Conservation (phyloP, 2,888 invertebrate genomes). For the Limulus polyphemus region DNA sequence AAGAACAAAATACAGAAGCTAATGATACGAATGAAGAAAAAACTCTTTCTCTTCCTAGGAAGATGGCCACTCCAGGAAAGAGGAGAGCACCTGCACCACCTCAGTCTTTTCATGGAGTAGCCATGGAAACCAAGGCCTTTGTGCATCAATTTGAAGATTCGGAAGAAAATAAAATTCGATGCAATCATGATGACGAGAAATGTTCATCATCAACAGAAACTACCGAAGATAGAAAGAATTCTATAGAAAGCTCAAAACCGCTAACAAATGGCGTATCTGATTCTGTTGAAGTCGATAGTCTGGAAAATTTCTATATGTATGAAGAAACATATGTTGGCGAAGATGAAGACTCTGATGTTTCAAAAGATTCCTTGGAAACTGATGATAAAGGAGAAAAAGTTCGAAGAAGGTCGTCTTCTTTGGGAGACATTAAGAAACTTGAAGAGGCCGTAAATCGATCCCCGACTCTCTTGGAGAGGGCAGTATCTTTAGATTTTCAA, state of each 20-base stretch:
- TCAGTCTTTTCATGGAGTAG: conserved; percentile 10
- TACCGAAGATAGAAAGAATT: too few relatives aligned
- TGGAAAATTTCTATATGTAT: too few relatives aligned
- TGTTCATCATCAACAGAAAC: too few relatives aligned
- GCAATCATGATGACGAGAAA: too few relatives aligned
- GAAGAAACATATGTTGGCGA: too few relatives aligned
- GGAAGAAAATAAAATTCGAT: too few relatives aligned
- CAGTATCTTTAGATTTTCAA: conserved; percentile 61
- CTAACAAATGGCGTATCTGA: not conserved
- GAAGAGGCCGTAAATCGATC: conserved; percentile 32
- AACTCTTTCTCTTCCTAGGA: conserved; percentile 8
- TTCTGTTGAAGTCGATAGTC: too few relatives aligned
- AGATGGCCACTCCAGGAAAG: conserved; percentile 22
- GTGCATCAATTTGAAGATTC: conserved; percentile 9
- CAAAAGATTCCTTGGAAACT: too few relatives aligned
- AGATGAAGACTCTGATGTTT: too few relatives aligned
- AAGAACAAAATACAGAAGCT: too few relatives aligned
- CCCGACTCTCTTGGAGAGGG: conserved; percentile 46
- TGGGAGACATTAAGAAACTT: conserved; percentile 63
- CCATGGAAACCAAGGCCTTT: conserved; percentile 14
- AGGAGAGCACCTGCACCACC: conserved; percentile 30
- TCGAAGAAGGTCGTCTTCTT: conserved; percentile 56
- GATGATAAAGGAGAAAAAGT: not conserved
- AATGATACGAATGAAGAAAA: too few relatives aligned
- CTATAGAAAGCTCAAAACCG: not conserved